These are phyloP conservation scores for Pipra filicauda DNA, from an alignment of 2,113 vertebrate genomes.

Conservation along the genomic window DNA sequence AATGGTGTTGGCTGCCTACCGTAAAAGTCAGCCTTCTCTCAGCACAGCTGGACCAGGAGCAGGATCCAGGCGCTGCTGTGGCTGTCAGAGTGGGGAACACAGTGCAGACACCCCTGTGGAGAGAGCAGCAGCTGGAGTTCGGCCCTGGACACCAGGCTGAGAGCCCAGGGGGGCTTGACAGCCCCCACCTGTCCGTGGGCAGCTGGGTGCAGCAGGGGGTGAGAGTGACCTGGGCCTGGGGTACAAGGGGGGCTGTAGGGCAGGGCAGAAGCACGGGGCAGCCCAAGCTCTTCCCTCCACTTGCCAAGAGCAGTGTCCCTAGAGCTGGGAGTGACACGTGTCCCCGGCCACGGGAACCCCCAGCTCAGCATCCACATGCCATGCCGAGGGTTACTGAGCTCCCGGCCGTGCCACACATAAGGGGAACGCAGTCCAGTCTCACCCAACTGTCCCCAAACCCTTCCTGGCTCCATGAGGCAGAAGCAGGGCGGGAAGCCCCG, in stretches of 20 bases:
- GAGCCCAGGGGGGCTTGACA: background rate
- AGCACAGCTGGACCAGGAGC: accelerated
- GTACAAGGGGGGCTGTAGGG: background rate
- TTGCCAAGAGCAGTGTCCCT: background rate
- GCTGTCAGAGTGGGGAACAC: accelerated
- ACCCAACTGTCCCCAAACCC: background rate
- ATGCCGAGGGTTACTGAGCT: background rate
- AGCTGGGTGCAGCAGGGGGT: accelerated
- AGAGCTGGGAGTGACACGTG: background rate
- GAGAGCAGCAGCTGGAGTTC: background rate
- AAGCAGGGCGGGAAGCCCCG: background rate
- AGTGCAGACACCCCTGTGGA: background rate
- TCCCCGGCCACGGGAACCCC: accelerated
- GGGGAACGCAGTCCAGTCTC: background rate
- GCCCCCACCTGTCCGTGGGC: background rate
- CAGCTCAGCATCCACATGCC: background rate
- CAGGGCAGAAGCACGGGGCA: accelerated
- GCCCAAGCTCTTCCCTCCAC: background rate
- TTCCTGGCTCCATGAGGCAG: background rate
- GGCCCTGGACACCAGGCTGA: background rate
- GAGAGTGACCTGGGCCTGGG: background rate
- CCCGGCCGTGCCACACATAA: accelerated
- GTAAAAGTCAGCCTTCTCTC: background rate
- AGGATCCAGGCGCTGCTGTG: background rate
- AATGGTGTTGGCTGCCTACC: background rate